Evolutionary conservation across 2,113 vertebrate species (phyloP).

Genomic region (Hyaena hyaena): DNA sequence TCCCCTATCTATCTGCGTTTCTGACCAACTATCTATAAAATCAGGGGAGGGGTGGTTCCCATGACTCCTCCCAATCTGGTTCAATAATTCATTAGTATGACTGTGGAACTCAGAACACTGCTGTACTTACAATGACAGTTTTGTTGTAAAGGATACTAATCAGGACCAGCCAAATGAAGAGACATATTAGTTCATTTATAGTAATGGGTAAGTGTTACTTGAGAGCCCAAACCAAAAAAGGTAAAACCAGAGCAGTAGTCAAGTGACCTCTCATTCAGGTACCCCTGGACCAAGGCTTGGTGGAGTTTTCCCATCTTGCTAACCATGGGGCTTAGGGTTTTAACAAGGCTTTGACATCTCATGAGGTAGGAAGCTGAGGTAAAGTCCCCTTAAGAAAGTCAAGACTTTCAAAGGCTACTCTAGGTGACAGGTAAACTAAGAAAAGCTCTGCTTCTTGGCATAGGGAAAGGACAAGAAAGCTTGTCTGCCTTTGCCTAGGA

Average conservation of each 20-base stretch:
- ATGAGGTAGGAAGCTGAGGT: not conserved
- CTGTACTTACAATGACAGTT: not conserved
- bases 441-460: not conserved
- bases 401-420: not conserved
- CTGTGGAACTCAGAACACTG: not conserved
- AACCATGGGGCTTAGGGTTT: not conserved
- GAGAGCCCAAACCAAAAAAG: not conserved
- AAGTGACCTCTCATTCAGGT: not conserved
- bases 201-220: not conserved
- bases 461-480: not conserved
- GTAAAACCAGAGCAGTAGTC: not conserved
- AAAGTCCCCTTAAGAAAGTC: not conserved
- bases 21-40: not conserved
- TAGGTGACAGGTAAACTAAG: not conserved
- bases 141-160: not conserved
- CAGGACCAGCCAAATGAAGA: not conserved
- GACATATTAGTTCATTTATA: not conserved
- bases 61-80: not conserved
- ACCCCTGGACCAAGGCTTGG: not conserved
- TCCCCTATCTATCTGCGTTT: not conserved
- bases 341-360: not conserved
- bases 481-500: not conserved
- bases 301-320: not conserved
- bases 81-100: not conserved
- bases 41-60: not conserved